Conservation (phyloP, 2,113 vertebrate genomes). For the Oostethus manadensis region DNA sequence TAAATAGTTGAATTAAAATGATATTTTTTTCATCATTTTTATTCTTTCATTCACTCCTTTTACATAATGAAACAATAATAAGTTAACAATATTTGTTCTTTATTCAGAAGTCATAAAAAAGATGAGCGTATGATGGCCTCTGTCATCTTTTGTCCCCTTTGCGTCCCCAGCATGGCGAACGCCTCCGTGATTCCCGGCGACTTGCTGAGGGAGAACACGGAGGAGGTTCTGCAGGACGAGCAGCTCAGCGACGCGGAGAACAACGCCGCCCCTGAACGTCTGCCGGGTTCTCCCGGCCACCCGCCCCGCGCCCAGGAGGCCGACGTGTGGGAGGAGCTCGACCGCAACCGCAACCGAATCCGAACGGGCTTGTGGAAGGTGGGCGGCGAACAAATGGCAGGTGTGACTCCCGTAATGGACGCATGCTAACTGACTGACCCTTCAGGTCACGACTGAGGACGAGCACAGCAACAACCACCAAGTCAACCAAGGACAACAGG, state of each 20-base stretch:
- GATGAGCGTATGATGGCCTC: not conserved
- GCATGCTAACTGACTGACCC: not conserved
- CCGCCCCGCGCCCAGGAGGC: slow-evolving; percentile 82
- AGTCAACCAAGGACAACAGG: slow-evolving; percentile 78
- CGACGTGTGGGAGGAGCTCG: slow-evolving; percentile 96
- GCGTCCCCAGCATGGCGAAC: slow-evolving; percentile 86
- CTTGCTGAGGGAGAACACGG: slow-evolving; percentile 90
- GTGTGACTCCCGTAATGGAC: no score
- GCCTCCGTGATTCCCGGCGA: slow-evolving; percentile 96
- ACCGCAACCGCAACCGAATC: slow-evolving; percentile 89
- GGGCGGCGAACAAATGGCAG: not conserved
- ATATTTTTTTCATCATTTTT: no score
- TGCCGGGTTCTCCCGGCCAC: slow-evolving; percentile 78
- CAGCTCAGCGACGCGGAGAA: slow-evolving; percentile 96
- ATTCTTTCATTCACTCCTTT: no score
- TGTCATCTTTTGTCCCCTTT: not conserved
- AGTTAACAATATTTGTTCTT: no score
- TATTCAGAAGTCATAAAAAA: no score
- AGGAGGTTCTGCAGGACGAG: slow-evolving; percentile 95
- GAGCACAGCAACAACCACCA: slow-evolving; percentile 83
- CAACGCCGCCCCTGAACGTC: slow-evolving; percentile 78
- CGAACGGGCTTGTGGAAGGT: slow-evolving; percentile 84
- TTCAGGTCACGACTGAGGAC: slow-evolving; percentile 82
- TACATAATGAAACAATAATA: no score
- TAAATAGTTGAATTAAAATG: no score